Base-by-base conservation (phyloP, 1,140 invertebrate species). In the Nixonia krombeini region DNA sequence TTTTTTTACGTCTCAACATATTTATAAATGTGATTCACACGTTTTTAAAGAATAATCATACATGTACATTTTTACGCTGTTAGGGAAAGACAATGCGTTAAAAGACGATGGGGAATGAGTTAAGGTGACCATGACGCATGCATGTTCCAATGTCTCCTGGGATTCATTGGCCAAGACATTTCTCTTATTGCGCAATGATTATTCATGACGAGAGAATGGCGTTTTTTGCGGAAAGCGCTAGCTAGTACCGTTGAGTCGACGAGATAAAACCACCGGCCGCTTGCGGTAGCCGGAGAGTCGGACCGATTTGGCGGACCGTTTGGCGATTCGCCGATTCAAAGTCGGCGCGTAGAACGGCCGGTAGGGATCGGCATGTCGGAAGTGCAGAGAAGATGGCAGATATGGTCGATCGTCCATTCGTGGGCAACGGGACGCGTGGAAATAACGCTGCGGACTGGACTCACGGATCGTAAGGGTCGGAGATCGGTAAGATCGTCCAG, bases 361-460 rank as follows among this genome's bases (percentile, higher is more conserved):
- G 50, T 49, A 55, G 55, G 53, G 63, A 66, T 66, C 55, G 59
- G 41, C 59, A 64, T 70, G 61, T 70, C 67, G 67, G 67, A 70
- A 70, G 56, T 59, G 52, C 51, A 44, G 55, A 29, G 41, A 31
- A 61, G 67, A 70, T 65, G 61, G 50, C 53, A 70, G 67, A 70
- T 70, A 65, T n/a, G n/a, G 67, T 61, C 28, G 46, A 64, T 56
- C 55, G 56, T 61, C 53, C 33, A 61, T 25, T 49, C 23, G 26
- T 40, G 52, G 65, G 61, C 52, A 66, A 66, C 59, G 65, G 61
- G 56, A 59, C 57, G 61, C 51, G 31, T 53, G 52, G 52, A 65
- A 73, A 73, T 67, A 70, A 66, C 55, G 56, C 61, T 47, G 50
- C 44, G 55, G 58, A 69, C 33, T 58, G 49, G 58, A 53, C 47